These are phyloP conservation scores for Mastomys natalensis DNA, from an alignment of 2,113 vertebrate genomes.

Conservation along the genomic window DNA sequence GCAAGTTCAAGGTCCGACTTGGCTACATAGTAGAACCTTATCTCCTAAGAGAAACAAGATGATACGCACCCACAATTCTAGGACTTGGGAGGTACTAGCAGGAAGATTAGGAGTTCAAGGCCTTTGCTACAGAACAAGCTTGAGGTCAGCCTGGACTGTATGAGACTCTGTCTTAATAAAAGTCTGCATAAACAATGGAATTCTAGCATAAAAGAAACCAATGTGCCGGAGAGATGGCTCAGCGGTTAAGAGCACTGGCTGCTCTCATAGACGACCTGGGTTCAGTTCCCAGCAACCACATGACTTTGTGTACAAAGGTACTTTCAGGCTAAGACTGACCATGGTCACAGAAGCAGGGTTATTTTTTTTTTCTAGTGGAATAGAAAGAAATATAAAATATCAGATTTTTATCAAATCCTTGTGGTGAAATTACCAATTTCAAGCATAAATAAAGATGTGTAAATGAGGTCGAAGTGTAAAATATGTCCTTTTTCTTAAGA, in stretches of 20 bases:
- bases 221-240: not conserved
- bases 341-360: not conserved
- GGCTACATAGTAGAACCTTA: not conserved
- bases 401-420: not conserved
- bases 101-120: not conserved
- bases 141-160: not conserved
- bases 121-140: not conserved
- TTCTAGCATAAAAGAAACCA: too few relatives aligned
- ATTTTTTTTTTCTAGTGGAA: constrained; percentile 20
- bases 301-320: not conserved
- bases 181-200: not conserved
- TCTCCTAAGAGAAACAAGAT: not conserved
- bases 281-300: not conserved
- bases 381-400: constrained; percentile 34
- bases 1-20: not conserved
- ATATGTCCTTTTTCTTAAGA: not conserved
- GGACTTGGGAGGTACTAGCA: not conserved
- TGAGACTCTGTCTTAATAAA: not conserved
- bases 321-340: constrained; percentile 45
- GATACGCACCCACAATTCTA: not conserved
- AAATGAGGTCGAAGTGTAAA: not conserved
- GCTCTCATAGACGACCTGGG: not conserved
- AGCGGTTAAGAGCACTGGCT: not conserved
- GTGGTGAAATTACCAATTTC: constrained; percentile 42
- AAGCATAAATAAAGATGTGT: constrained; percentile 11